Evolutionary conservation across 2,888 invertebrate genomes (phyloP), one percentile per base, ranked within the genome.

Genomic region (Leptothorax acervorum): DNA sequence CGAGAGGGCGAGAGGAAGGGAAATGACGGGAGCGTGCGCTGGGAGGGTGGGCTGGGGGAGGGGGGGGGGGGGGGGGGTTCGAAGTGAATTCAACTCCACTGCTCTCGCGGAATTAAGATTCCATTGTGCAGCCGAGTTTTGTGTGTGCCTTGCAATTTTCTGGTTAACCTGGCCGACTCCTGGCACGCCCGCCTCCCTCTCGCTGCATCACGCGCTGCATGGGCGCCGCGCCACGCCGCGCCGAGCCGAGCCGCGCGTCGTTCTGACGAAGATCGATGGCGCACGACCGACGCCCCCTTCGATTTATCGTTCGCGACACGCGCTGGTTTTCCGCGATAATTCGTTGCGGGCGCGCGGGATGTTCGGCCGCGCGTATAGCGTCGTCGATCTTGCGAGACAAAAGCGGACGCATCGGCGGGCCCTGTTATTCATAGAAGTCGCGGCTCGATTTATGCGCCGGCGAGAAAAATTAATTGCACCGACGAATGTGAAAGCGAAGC

Each of bases 91-190:
- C 88, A 87, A 83, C 87, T 87, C 84, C 71, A 68, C 68, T 73
- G 83, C 86, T 86, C 60, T 79, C 74, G 85, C 76, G 82, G 91
- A 93, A 92, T 93, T 92, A 92, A 93, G 93, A 93, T 93, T 93
- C 93, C 91, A 92, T 92, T 90, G 89, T 90, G 88, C 87, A 89
- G 87, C 86, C 86, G 90, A 91, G 90, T 93, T 93, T 90, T 89
- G 87, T 90, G 92, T 92, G 90, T 92, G 91, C 90, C 90, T 92
- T 90, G 92, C 92, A 91, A 93, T 93, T 92, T 92, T 92, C 90
- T 89, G 92, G 93, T 92, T 92, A 92, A 91, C 91, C 90, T 83
- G 88, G 83, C 84, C 63, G 74, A 63, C 75, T 63, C 53, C 63
- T 74, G 74, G 63, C 73, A 74, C 75, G 74, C 73, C 71, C 73